Conservation (phyloP, 2,797 vertebrate genomes). For the Tokudaia muenninki region DNA sequence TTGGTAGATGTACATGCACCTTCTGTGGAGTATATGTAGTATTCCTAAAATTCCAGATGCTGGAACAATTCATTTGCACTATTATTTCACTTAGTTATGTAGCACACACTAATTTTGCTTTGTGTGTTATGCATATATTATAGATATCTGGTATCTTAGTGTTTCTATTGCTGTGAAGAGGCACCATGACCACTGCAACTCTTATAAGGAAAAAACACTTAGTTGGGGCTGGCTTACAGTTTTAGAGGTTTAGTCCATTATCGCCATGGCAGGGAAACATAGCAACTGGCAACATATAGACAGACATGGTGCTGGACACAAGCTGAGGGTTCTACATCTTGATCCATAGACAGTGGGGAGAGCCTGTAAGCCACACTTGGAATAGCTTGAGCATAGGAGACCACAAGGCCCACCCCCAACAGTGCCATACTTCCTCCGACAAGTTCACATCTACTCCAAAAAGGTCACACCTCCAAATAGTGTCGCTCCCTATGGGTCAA, state of each 20-base stretch:
- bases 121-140: neutral
- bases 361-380: neutral
- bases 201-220: neutral
- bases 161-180: neutral
- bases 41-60: conserved; percentile 45
- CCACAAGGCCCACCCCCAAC: neutral
- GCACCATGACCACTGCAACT: neutral
- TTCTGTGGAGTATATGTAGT: conserved; percentile 22
- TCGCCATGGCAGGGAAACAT: neutral
- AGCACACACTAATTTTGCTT: conserved; percentile 24
- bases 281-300: neutral
- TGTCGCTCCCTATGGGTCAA: neutral
- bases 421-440: neutral
- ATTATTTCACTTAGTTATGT: conserved; percentile 36
- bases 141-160: neutral
- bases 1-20: conserved; percentile 54
- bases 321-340: neutral
- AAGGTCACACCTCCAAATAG: neutral
- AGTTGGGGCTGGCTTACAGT: neutral
- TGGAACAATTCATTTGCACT: neutral
- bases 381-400: neutral
- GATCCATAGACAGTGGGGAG: neutral
- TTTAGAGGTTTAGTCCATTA: neutral
- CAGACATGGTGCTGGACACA: neutral
- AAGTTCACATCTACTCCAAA: neutral